phyloP scores from a whole-genome alignment of 2,888 invertebrate genomes.

The Phengaris arion region DNA sequence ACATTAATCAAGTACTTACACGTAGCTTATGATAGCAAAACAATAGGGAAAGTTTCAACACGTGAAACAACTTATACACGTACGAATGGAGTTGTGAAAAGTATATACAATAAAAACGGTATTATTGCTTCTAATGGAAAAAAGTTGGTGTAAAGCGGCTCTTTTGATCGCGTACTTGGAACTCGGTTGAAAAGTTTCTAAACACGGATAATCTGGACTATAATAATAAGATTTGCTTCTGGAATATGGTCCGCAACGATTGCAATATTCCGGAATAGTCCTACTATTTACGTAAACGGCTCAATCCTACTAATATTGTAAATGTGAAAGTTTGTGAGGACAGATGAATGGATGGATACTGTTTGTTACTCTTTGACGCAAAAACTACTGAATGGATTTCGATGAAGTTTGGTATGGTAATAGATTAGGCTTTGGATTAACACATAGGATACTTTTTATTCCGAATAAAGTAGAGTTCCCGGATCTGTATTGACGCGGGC shows the following conservation, averaged over 20 bases:
- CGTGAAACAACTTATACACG: slow-evolving; percentile 6
- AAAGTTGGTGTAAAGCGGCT: slow-evolving; percentile 21
- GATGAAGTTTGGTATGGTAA: too few relatives aligned
- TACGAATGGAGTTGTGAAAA: slow-evolving; percentile 20
- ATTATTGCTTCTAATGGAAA: slow-evolving; percentile 16
- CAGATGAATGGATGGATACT: too few relatives aligned
- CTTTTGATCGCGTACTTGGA: slow-evolving; percentile 10
- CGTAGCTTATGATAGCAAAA: slow-evolving; percentile 5
- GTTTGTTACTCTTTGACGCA: too few relatives aligned
- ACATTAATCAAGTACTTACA: slow-evolving; percentile 14
- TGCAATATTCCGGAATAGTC: background rate
- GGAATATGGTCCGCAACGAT: background rate
- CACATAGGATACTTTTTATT: too few relatives aligned
- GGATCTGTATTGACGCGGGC: too few relatives aligned
- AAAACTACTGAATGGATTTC: too few relatives aligned
- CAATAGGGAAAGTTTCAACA: slow-evolving; percentile 15
- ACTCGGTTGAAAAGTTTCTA: background rate
- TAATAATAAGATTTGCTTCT: background rate
- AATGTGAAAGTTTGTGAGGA: too few relatives aligned
- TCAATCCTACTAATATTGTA: too few relatives aligned
- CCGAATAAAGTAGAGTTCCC: too few relatives aligned
- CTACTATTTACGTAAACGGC: too few relatives aligned
- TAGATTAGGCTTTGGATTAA: too few relatives aligned
- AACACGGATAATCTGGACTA: slow-evolving; percentile 1
- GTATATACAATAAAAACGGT: slow-evolving; percentile 19